Evolutionary conservation across 2,113 vertebrate genomes (phyloP).

Genomic region (Nothocercus nigrocapillus): DNA sequence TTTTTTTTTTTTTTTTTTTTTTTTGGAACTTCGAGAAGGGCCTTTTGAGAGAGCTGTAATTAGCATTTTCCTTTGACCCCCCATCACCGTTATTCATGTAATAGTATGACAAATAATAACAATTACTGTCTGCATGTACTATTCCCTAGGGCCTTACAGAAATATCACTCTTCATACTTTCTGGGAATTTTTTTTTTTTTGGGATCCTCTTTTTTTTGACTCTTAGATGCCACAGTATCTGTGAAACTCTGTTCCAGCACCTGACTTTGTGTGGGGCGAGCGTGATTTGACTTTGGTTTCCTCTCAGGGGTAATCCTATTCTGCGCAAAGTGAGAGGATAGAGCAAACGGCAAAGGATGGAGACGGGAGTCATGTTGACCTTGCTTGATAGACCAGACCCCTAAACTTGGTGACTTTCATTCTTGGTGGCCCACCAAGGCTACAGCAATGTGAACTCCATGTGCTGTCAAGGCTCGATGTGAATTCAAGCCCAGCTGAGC

Average conservation of each 20-base stretch:
- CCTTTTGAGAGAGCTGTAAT: constrained; percentile 72
- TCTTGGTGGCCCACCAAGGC: not conserved
- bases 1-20: constrained; percentile 69
- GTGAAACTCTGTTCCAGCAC: constrained; percentile 50
- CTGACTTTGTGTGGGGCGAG: constrained; percentile 50
- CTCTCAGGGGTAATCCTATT: constrained; percentile 35
- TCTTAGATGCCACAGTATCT: constrained; percentile 13
- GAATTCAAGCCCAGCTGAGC: not conserved
- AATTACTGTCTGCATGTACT: not conserved
- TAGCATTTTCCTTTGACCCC: constrained; percentile 64
- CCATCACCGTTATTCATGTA: constrained; percentile 38
- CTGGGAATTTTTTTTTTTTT: not conserved
- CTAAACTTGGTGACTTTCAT: not conserved
- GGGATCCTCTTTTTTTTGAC: constrained; percentile 51
- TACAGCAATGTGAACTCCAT: not conserved
- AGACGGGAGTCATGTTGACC: not conserved
- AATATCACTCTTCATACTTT: not conserved
- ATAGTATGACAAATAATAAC: not conserved
- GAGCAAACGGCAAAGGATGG: not conserved
- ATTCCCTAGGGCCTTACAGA: constrained; percentile 56
- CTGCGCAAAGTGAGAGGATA: not conserved
- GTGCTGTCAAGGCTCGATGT: not conserved
- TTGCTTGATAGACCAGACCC: not conserved
- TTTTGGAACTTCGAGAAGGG: constrained; percentile 55
- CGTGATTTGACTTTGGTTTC: not conserved